These are phyloP conservation scores for Eristalinus sepulchralis DNA, from an alignment of 2,888 invertebrate species.

Conservation along the genomic window DNA sequence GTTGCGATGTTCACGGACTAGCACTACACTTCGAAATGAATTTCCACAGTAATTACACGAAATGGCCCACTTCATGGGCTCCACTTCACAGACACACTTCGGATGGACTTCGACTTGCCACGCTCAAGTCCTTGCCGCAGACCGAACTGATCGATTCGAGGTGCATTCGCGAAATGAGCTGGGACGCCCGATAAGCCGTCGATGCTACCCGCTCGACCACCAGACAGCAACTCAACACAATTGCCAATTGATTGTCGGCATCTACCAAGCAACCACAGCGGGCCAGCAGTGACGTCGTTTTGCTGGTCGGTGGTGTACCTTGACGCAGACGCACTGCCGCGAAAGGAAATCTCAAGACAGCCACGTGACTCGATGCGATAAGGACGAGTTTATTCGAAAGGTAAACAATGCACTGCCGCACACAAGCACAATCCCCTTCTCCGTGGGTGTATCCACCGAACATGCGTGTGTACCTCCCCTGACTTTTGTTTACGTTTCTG, in stretches of 20 bases:
- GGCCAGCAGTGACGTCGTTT: not conserved
- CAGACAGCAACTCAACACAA: conserved; percentile 14
- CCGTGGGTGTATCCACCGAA: not conserved
- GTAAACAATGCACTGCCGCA: conserved; percentile 29
- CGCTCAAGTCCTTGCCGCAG: not conserved
- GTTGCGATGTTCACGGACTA: not conserved
- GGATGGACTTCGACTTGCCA: not conserved
- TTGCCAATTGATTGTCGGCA: conserved; percentile 3
- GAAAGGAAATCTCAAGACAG: not conserved
- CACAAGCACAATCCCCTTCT: not conserved
- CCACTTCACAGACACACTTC: not conserved
- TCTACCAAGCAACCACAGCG: conserved; percentile 3
- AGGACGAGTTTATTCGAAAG: conserved; percentile 26
- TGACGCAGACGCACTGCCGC: conserved; percentile 40
- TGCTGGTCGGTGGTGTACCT: not conserved
- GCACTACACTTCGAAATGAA: not conserved
- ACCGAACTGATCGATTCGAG: conserved; percentile 16
- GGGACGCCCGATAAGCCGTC: not conserved
- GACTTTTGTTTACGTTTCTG: conserved; percentile 24
- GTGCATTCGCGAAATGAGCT: conserved; percentile 33
- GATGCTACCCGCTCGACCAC: conserved; percentile 18
- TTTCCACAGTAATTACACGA: not conserved
- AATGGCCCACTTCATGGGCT: not conserved
- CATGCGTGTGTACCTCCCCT: not conserved
- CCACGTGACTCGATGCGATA: conserved; percentile 38